These are phyloP conservation scores for Dasysyrphus tricinctus DNA, from an alignment of 2,888 invertebrate genomes.

Conservation along the genomic window DNA sequence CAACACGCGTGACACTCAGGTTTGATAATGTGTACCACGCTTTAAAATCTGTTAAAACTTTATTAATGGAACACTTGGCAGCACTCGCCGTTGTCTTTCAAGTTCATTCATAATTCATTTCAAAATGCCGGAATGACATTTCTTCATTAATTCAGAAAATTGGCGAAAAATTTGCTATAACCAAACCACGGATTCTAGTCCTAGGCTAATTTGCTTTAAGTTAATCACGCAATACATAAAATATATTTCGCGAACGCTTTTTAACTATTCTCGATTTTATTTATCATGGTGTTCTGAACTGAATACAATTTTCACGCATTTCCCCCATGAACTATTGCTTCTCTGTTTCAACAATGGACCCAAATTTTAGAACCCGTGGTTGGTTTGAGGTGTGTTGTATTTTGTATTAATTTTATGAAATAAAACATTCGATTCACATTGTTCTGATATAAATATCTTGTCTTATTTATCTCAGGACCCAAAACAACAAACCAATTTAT, in stretches of 20 bases:
- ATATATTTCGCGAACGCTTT: background rate
- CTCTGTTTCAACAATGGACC: conserved; percentile 74
- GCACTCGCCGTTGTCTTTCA: background rate
- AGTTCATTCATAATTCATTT: conserved; percentile 43
- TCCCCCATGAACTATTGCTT: conserved; percentile 20
- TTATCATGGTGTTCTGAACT: background rate
- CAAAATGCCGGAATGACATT: conserved; percentile 56
- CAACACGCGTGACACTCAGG: no score
- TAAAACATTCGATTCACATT: background rate
- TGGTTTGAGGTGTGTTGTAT: conserved; percentile 82
- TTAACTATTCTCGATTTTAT: background rate
- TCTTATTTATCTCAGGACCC: conserved; percentile 78
- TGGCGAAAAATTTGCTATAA: background rate
- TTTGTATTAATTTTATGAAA: conserved; percentile 17
- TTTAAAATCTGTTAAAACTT: no score
- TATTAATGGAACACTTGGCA: background rate
- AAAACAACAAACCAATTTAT: conserved; percentile 78
- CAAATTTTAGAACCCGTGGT: conserved; percentile 80
- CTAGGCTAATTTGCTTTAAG: conserved; percentile 19
- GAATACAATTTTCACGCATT: background rate
- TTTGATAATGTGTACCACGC: no score
- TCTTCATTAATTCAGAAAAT: background rate
- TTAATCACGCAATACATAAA: conserved; percentile 14
- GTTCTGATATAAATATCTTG: background rate
- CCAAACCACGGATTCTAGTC: background rate